These are phyloP conservation scores for Pithys albifrons DNA, from an alignment of 2,113 vertebrate genomes.

Conservation along the genomic window DNA sequence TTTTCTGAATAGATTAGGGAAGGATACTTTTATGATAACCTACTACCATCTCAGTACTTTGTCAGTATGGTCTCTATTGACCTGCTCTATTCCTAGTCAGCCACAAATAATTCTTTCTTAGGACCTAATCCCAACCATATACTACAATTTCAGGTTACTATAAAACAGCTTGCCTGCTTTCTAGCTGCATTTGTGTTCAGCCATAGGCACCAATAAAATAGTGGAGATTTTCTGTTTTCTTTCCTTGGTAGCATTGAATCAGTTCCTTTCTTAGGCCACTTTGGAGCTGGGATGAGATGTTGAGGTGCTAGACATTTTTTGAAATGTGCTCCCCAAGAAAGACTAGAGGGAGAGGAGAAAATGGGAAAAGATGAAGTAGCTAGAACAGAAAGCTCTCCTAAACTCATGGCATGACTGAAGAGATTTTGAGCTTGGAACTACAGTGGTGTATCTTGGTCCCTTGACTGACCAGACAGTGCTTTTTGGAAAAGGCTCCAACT, in stretches of 20 bases:
- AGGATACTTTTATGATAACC: not conserved
- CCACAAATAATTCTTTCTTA: not conserved
- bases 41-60: not conserved
- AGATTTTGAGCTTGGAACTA: not conserved
- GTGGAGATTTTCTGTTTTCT: not conserved
- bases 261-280: not conserved
- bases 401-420: not conserved
- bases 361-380: not conserved
- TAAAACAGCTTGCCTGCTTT: not conserved
- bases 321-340: not conserved
- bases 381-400: not conserved
- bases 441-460: not conserved
- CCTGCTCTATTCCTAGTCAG: not conserved
- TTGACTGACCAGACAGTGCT: not conserved
- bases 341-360: not conserved
- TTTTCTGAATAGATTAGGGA: not conserved
- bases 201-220: not conserved
- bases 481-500: not conserved
- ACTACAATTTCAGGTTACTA: not conserved
- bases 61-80: not conserved
- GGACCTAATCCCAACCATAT: not conserved
- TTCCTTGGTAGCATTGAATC: not conserved
- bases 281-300: not conserved
- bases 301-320: not conserved
- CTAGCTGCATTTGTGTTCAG: not conserved